phyloP scores from a whole-genome alignment of 2,113 vertebrate genomes.

The Daubentonia madagascariensis region DNA sequence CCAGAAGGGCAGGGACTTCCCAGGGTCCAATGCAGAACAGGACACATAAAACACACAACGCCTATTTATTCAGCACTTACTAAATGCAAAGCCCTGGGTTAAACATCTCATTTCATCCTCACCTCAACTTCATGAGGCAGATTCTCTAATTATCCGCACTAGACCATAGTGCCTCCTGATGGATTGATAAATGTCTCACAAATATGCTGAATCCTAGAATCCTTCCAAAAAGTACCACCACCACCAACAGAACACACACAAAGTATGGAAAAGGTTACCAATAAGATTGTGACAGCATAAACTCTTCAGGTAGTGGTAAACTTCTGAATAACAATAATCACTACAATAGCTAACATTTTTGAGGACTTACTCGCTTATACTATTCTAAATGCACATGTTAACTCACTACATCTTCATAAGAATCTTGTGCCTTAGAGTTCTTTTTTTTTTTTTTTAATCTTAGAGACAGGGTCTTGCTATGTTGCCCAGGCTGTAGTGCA shows the following conservation, averaged over 20 bases:
- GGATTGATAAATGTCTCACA: background rate
- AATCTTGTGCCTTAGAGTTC: background rate
- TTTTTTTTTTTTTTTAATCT: background rate
- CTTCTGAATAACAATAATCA: background rate
- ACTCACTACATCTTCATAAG: background rate
- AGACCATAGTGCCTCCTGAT: background rate
- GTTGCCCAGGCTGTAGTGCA: background rate
- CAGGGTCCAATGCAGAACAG: background rate
- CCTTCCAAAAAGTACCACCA: background rate
- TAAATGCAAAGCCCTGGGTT: background rate
- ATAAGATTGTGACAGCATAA: background rate
- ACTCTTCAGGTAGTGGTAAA: background rate
- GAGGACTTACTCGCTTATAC: background rate
- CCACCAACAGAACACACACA: background rate
- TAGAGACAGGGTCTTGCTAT: background rate
- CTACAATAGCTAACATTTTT: background rate
- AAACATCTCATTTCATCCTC: background rate
- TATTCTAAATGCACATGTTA: background rate
- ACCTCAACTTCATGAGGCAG: background rate
- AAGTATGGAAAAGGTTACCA: background rate
- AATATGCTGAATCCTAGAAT: background rate
- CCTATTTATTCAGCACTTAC: background rate
- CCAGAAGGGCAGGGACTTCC: background rate
- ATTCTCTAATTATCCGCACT: background rate
- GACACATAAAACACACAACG: background rate